Conservation (phyloP, 2,797 vertebrate species). For the Siniperca scherzeri region DNA sequence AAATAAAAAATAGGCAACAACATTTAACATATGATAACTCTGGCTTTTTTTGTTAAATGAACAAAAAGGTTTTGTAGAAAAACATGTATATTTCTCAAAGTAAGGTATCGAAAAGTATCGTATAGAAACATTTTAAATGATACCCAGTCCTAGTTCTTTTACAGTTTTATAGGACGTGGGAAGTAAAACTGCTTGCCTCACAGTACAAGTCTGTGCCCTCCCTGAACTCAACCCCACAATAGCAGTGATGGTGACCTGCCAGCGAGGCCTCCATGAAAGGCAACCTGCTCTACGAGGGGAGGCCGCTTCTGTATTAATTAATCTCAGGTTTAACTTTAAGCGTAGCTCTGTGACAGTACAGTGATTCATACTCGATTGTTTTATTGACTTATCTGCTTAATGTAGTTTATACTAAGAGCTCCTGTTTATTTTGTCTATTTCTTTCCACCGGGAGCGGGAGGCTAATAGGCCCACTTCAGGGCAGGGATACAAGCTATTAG, state of each 20-base stretch:
- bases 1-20: not conserved
- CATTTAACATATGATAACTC: not conserved
- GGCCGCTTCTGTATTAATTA: conserved; percentile 19
- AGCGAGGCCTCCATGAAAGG: conserved; percentile 22
- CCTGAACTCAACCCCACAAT: conserved; percentile 36
- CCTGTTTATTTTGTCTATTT: conserved; percentile 48
- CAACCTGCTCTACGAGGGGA: conserved; percentile 23
- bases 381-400: conserved; percentile 64
- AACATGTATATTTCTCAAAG: not conserved
- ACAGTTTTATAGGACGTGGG: not conserved
- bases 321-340: conserved; percentile 38
- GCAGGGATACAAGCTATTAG: conserved; percentile 68
- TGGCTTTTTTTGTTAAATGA: not conserved
- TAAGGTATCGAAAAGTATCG: not conserved
- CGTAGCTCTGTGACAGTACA: conserved; percentile 14
- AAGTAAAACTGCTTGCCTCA: not conserved
- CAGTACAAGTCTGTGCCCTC: conserved; percentile 33
- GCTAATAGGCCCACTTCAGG: conserved; percentile 59
- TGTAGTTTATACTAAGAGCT: conserved; percentile 57
- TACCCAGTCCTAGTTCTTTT: not conserved
- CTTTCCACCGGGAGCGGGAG: conserved; percentile 3
- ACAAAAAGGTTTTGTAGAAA: not conserved
- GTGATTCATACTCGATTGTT: conserved; percentile 50
- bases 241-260: conserved; percentile 56
- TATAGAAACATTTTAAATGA: not conserved